Evolutionary conservation across 2,113 vertebrate genomes (phyloP), one percentile per base, ranked within the genome.

Genomic region (Coturnix japonica): DNA sequence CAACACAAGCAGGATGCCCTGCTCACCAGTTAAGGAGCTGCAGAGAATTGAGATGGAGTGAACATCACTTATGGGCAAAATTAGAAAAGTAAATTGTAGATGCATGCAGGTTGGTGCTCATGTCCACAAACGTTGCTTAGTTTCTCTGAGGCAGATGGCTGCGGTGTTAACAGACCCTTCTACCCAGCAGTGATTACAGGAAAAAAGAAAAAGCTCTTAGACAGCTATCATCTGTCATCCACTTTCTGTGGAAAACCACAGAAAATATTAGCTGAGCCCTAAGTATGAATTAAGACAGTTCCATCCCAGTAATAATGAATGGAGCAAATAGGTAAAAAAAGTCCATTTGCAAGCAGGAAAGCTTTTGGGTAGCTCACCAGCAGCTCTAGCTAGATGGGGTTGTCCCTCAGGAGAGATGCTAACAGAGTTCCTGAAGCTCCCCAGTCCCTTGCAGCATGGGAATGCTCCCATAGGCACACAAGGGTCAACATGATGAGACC

Each of bases 391-490:
- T 72, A 72, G 72, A 28, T 60, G 26, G 39, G 66, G 9, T 26
- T 74, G 28, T 46, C 30, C 6, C 57, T 63, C n/a, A 43, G 46
- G 30, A 70, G 17, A 77, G 49, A 26, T n/a, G 57, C 30, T 82
- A 8, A 1, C 0, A 17, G 6, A 15, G 70, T 3, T 56, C 16
- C 49, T 69, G 28, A 26, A 72, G 25, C 43, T 75, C 9, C 4
- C 18, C 1, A 0, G 4, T 10, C 18, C 56, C 25, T 25, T 70
- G 35, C 1, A 3, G 8, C 20, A 3, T 70, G 33, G 31, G 5
- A 7, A 7, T 53, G 21, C 4, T 85, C 7, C 11, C 19, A 33
- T 12, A 21, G 25, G 41, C n/a, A 57, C 28, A 35, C 7, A 60
- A 17, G 13, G 9, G 23, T 81, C 80, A 35, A 14, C 60, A 41